Evolutionary conservation across 2,113 vertebrate genomes (phyloP).

Genomic region (Percina caprodes): DNA sequence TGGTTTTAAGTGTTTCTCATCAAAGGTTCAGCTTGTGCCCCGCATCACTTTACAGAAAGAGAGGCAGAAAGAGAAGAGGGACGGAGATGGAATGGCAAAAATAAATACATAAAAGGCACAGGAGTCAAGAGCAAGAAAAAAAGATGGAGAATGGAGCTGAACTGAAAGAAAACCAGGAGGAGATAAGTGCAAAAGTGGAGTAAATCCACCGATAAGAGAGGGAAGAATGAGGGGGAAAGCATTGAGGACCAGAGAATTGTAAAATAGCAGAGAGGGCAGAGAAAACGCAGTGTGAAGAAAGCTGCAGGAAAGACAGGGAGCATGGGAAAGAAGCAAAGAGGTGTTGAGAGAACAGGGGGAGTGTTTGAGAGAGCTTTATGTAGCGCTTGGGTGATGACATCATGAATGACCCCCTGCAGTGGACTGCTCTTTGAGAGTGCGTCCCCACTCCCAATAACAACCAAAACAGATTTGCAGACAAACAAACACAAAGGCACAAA

Average conservation of each 20-base stretch:
- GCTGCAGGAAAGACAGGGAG: constrained; percentile 62
- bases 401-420: constrained; percentile 72
- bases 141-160: not conserved
- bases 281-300: constrained; percentile 54
- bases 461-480: constrained; percentile 48
- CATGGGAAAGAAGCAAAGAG: constrained; percentile 70
- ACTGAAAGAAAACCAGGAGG: constrained; percentile 18
- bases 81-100: not conserved
- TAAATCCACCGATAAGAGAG: constrained; percentile 33
- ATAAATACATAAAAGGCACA: not conserved
- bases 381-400: constrained; percentile 72
- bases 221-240: constrained; percentile 5
- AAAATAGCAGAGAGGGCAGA: constrained; percentile 43
- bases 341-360: constrained; percentile 51
- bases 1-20: constrained; percentile 21
- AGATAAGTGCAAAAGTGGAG: constrained; percentile 33
- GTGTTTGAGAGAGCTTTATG: constrained; percentile 66
- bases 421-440: constrained; percentile 65
- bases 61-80: not conserved
- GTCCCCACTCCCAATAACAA: constrained; percentile 37
- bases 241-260: constrained; percentile 1
- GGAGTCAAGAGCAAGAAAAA: not conserved
- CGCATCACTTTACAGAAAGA: constrained; percentile 42
- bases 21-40: constrained; percentile 29
- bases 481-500: constrained; percentile 61